Conservation (phyloP, 2,888 invertebrate species). For the Hydrotaea cyrtoneurina region DNA sequence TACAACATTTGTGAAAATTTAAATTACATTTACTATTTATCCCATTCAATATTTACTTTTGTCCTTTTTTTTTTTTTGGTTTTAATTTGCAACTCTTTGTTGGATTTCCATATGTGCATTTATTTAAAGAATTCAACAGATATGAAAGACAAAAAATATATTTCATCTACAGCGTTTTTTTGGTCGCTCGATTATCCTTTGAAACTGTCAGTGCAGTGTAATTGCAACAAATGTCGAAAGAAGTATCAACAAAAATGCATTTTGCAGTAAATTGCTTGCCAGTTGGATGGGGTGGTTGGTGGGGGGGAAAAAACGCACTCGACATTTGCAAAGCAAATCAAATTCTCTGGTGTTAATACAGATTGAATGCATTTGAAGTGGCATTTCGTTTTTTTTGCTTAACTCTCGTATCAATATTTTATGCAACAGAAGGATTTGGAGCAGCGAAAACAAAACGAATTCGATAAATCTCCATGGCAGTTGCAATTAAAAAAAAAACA, state of each 20-base stretch:
- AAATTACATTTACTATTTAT: not conserved
- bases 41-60: not conserved
- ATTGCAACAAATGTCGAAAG: not conserved
- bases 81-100: not conserved
- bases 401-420: not conserved
- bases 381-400: not conserved
- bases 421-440: not conserved
- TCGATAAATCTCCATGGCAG: not conserved
- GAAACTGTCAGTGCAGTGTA: not conserved
- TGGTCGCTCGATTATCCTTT: not conserved
- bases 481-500: not conserved
- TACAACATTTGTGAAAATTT: too few relatives aligned
- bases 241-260: not conserved
- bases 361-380: slow-evolving; percentile 20
- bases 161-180: not conserved
- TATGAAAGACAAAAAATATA: not conserved
- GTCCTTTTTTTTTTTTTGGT: not conserved
- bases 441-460: not conserved
- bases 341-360: not conserved
- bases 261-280: too few relatives aligned
- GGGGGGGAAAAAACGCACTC: not conserved
- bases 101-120: not conserved
- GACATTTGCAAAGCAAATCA: slow-evolving; percentile 18
- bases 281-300: too few relatives aligned
- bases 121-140: slow-evolving; percentile 7